A percentile compares a stretch with the other conserved stretches of the same genome.
phyloP scores from a whole-genome alignment of 1,140 invertebrate species.

The Neocloeon triangulifer region DNA sequence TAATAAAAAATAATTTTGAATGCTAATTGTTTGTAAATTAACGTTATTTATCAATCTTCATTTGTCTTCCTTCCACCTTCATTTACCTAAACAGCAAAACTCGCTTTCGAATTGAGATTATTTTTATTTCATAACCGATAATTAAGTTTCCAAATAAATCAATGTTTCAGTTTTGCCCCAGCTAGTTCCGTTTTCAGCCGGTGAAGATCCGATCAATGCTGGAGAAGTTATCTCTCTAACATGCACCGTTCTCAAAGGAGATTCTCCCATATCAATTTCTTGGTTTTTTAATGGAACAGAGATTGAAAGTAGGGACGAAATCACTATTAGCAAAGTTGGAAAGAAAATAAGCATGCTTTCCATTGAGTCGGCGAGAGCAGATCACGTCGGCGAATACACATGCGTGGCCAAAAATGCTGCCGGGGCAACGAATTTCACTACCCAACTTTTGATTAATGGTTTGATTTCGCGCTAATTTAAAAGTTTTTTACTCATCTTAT shows the following conservation, averaged over 20 bases:
- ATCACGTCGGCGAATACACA: slow-evolving; percentile 17
- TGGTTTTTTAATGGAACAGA: slow-evolving; percentile 20
- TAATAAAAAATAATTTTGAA: no score
- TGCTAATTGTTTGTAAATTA: no score
- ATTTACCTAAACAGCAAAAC: neutral
- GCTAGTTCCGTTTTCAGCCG: slow-evolving; percentile 48
- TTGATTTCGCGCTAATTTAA: slow-evolving; percentile 6
- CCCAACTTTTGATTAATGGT: slow-evolving; percentile 13
- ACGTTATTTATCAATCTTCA: no score
- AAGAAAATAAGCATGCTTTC: slow-evolving; percentile 31
- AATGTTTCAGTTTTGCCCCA: slow-evolving; percentile 35
- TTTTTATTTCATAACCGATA: slow-evolving; percentile 7
- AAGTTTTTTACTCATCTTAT: neutral
- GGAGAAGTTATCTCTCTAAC: slow-evolving; percentile 18
- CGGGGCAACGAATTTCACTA: slow-evolving; percentile 12
- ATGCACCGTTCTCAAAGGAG: slow-evolving; percentile 49
- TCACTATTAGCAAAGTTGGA: slow-evolving; percentile 26
- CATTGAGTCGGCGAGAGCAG: slow-evolving; percentile 16
- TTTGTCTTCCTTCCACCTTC: no score
- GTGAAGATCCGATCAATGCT: slow-evolving; percentile 28
- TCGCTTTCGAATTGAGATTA: slow-evolving; percentile 7
- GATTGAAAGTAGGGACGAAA: slow-evolving; percentile 8
- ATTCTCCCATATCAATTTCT: slow-evolving; percentile 44
- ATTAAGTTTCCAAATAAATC: no score
- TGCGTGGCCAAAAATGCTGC: slow-evolving; percentile 14